Conservation (phyloP, 2,888 invertebrate genomes). For the Sarcophaga subvicina region DNA sequence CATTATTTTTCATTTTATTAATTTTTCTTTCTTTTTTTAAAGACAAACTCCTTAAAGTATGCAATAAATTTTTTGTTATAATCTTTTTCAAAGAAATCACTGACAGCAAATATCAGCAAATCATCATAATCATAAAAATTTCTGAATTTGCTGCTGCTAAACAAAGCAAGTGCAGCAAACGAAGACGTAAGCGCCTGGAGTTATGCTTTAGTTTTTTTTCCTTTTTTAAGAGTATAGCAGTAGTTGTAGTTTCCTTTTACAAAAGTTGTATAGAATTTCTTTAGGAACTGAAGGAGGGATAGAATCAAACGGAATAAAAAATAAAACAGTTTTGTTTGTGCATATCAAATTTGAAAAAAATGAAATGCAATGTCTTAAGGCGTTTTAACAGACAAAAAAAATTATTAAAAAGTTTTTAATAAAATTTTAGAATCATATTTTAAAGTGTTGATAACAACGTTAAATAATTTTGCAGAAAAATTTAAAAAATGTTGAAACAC, state of each 20-base stretch:
- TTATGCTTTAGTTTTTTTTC: constrained; percentile 14
- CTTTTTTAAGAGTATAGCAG: neutral
- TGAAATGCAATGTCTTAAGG: constrained; percentile 14
- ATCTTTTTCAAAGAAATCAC: neutral
- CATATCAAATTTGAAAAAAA: neutral
- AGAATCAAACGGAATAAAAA: neutral
- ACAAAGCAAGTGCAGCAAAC: constrained; percentile 9
- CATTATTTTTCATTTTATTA: neutral
- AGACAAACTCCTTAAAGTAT: neutral
- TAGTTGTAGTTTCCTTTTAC: neutral
- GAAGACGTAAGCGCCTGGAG: constrained; percentile 15
- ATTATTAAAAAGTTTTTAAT: constrained; percentile 17
- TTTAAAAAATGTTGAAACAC: too few species aligned
- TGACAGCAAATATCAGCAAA: constrained; percentile 6
- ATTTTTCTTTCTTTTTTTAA: neutral
- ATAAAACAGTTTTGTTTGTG: neutral
- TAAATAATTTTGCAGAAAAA: too few species aligned
- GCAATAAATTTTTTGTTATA: neutral
- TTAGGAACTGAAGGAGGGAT: neutral
- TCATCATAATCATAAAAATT: constrained; percentile 16
- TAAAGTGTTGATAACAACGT: neutral
- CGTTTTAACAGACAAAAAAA: constrained; percentile 11
- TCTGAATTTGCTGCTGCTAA: neutral
- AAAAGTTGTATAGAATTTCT: neutral
- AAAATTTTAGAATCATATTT: constrained; percentile 8